Evolutionary conservation across 2,113 vertebrate genomes (phyloP), one percentile per base, ranked within the genome.

Genomic region (Cyanocitta stelleri): DNA sequence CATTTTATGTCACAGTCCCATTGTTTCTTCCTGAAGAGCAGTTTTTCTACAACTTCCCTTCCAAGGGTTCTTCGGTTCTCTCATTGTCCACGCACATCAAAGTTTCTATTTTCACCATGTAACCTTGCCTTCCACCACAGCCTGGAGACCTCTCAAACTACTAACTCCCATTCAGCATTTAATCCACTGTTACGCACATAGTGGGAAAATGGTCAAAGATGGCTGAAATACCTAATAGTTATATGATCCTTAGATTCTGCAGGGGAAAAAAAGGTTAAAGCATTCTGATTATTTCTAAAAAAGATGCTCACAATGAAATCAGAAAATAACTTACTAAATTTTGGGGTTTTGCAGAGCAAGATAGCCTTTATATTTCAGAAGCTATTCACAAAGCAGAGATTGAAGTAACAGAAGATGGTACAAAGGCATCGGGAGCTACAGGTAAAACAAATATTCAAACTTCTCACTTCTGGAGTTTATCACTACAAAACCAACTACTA

Each of bases 361-460:
- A 98, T 32, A 97, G 95, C 29, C 98, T 99, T 76, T 99, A 99
- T 29, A 97, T 99, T 97, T 99, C 99, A 29, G 98, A 99, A 89
- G 98, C 98, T 16, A 98, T 98, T 69, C 99, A 99, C 92, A 98
- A 98, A 91, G 98, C 98, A 80, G 98, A 98, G 77, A 98, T 98
- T 90, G 98, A 99, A 95, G 98, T 99, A 85, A 98, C 98, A 46
- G 98, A 99, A 93, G 98, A 98, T 16, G 99, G 99, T 18, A 98
- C 98, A 1, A 98, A 98, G 55, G 98, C 98, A 49, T 97, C 98
- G 73, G 98, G 98, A 77, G 97, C 97, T 55, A 99, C 99, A 97
- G 98, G 98, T 99, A 96, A 95, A 77, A 29, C 26, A 89, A 56
- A 77, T n/a, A 80, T 8, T 74, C 13, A 21, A 43, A 37, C 22